These are phyloP conservation scores for Panthera tigris DNA, from an alignment of 2,113 vertebrate species.

Conservation along the genomic window DNA sequence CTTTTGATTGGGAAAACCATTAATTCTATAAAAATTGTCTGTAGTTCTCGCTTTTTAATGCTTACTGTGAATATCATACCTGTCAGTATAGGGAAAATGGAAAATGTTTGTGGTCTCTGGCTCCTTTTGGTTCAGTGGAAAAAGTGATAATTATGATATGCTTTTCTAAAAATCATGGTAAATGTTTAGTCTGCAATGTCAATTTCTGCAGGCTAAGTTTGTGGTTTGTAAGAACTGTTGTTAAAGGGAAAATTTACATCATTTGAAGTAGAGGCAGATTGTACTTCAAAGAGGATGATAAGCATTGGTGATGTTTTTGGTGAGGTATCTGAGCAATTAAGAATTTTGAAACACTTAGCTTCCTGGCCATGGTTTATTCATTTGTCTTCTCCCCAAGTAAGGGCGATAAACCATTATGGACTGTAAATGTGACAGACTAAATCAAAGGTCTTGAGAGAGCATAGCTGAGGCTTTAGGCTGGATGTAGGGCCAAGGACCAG, in stretches of 20 bases:
- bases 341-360: constrained; percentile 45
- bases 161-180: constrained; percentile 74
- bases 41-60: constrained; percentile 44
- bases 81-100: constrained; percentile 69
- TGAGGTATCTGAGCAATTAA: constrained; percentile 53
- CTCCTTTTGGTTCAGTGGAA: constrained; percentile 74
- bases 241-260: constrained; percentile 59
- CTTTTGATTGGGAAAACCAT: constrained; percentile 51
- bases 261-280: constrained; percentile 58
- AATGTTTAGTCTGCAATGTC: constrained; percentile 79
- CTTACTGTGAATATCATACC: constrained; percentile 67
- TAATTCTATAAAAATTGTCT: constrained; percentile 42
- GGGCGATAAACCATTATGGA: neutral
- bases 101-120: constrained; percentile 77
- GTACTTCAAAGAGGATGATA: constrained; percentile 54
- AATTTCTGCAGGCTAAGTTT: constrained; percentile 72
- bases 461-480: neutral
- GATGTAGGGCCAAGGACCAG: neutral
- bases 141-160: constrained; percentile 78
- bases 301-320: neutral
- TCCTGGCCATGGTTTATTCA: neutral
- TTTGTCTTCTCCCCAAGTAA: neutral
- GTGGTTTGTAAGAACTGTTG: constrained; percentile 66
- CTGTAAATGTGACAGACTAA: neutral
- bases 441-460: neutral